Evolutionary conservation across 1,140 invertebrate species (phyloP).

Genomic region (Sminthurides bifidus): DNA sequence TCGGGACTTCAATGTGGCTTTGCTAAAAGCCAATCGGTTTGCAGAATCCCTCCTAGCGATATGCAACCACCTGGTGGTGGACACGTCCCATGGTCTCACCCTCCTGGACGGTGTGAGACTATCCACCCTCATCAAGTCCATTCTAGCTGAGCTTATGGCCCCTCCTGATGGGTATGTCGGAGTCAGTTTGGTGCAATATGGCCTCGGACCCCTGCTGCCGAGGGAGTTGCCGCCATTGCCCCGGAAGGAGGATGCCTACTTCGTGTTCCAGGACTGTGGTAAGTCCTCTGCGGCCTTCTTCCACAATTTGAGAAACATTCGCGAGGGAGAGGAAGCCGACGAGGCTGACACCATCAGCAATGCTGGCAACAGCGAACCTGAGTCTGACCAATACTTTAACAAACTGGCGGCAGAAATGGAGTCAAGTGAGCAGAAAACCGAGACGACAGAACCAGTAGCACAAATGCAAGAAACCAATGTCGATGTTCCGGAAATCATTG

Average conservation of each 20-base stretch:
- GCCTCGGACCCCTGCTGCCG: conserved; percentile 24
- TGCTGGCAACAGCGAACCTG: background rate
- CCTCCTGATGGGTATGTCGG: conserved; percentile 26
- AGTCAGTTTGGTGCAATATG: conserved; percentile 19
- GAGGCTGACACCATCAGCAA: background rate
- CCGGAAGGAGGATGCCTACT: conserved; percentile 20
- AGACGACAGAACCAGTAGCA: too few relatives aligned
- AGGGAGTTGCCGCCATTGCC: conserved; percentile 26
- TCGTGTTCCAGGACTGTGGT: conserved; percentile 15
- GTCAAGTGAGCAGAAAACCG: background rate
- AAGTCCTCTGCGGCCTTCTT: background rate
- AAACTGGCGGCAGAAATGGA: too few relatives aligned
- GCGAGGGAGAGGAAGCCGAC: conserved; percentile 6
- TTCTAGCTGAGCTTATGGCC: conserved; percentile 28
- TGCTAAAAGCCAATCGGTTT: conserved; percentile 27
- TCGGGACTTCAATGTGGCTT: conserved; percentile 22
- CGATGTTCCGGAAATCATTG: conserved; percentile 17
- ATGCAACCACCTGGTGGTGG: conserved; percentile 20
- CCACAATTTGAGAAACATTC: background rate
- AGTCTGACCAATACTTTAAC: too few relatives aligned
- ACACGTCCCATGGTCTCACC: conserved; percentile 6
- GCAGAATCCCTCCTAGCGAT: conserved; percentile 19
- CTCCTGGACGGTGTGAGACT: conserved; percentile 19
- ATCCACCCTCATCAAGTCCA: conserved; percentile 18
- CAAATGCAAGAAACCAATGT: background rate